Evolutionary conservation across 2,113 vertebrate species (phyloP).

Genomic region (Perccottus glenii): DNA sequence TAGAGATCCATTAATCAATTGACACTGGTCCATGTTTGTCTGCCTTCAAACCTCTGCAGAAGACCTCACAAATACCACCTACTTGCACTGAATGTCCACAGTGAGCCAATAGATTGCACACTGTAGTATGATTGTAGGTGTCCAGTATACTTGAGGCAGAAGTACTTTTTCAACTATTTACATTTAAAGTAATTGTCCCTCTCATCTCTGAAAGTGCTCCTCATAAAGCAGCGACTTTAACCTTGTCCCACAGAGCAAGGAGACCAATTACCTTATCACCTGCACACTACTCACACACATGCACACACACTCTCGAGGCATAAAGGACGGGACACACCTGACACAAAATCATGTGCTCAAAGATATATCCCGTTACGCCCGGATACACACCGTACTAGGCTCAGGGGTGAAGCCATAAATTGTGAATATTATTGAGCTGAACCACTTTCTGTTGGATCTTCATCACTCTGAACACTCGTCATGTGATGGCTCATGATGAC

Average conservation of each 20-base stretch:
- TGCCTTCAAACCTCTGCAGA: no score
- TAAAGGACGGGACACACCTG: constrained; percentile 29
- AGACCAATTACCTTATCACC: constrained; percentile 49
- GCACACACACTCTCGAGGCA: constrained; percentile 1
- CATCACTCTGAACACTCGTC: constrained; percentile 36
- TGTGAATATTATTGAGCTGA: constrained; percentile 38
- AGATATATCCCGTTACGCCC: constrained; percentile 24
- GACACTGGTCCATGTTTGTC: no score
- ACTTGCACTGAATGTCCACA: no score
- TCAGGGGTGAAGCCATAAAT: constrained; percentile 44
- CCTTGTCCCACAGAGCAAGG: constrained; percentile 58
- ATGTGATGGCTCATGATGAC: constrained; percentile 21
- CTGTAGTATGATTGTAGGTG: no score
- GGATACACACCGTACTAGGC: constrained; percentile 36
- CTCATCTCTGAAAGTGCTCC: constrained; percentile 1
- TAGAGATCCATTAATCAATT: no score
- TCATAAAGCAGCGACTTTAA: constrained; percentile 25
- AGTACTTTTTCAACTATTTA: neutral
- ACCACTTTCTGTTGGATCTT: constrained; percentile 35
- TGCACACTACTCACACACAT: constrained; percentile 10
- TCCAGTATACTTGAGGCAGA: no score
- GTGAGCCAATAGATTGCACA: no score
- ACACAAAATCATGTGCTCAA: constrained; percentile 17
- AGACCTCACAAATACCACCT: no score
- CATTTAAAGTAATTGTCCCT: constrained; percentile 3